These are phyloP conservation scores for Sinocyclocheilus anophthalmus DNA, from an alignment of 2,113 vertebrate species.

Conservation along the genomic window DNA sequence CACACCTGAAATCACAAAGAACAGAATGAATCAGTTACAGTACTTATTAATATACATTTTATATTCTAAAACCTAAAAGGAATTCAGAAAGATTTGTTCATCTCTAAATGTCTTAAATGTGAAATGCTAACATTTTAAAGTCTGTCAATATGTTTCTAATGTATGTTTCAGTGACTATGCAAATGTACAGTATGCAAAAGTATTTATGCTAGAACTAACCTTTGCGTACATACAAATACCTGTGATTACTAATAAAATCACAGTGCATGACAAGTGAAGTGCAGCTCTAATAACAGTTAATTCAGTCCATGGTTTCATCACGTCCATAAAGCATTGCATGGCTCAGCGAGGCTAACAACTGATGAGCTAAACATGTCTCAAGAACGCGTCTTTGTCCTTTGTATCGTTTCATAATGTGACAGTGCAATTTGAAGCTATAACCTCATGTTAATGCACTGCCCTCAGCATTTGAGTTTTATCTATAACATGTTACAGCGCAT, in stretches of 20 bases:
- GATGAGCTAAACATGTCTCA: conserved; percentile 44
- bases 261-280: conserved; percentile 55
- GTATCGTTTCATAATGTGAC: conserved; percentile 24
- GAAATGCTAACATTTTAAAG: not conserved
- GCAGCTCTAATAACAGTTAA: conserved; percentile 63
- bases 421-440: conserved; percentile 36
- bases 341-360: conserved; percentile 47
- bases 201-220: not conserved
- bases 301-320: conserved; percentile 64
- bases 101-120: not conserved
- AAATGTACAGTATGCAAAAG: not conserved
- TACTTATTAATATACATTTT: not conserved
- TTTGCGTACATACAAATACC: not conserved
- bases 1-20: not conserved
- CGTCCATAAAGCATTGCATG: conserved; percentile 61
- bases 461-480: conserved; percentile 31
- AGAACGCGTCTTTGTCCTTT: conserved; percentile 35
- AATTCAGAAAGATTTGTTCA: not conserved
- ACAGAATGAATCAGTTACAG: not conserved
- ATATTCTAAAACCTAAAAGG: not conserved
- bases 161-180: not conserved
- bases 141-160: not conserved
- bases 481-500: conserved; percentile 27
- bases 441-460: conserved; percentile 37
- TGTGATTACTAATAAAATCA: conserved; percentile 32